Conservation (phyloP, 2,113 vertebrate species). For the Benthochromis sp. region DNA sequence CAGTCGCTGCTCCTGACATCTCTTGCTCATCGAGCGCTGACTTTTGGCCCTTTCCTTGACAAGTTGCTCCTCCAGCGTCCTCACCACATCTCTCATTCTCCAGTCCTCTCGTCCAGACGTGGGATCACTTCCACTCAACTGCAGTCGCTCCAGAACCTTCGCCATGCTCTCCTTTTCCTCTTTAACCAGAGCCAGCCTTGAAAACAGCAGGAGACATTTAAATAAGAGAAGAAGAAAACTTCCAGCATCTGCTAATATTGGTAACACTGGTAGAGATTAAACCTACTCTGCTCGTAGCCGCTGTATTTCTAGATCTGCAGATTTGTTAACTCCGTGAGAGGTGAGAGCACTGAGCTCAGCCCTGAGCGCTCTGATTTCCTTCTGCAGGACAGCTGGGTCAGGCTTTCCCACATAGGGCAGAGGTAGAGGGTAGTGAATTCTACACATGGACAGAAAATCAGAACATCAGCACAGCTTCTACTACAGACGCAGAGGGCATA, state of each 20-base stretch:
- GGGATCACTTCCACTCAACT: slow-evolving; percentile 26
- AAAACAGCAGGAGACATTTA: background rate
- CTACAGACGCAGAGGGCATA: background rate
- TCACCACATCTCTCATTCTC: slow-evolving; percentile 69
- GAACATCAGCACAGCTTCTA: background rate
- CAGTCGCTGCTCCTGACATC: slow-evolving; percentile 74
- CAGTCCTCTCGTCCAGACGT: slow-evolving; percentile 61
- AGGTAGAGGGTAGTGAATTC: slow-evolving; percentile 91
- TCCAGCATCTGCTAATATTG: background rate
- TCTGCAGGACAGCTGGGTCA: slow-evolving; percentile 79
- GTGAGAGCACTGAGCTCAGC: slow-evolving; percentile 71
- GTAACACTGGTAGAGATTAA: background rate
- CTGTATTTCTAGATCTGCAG: slow-evolving; percentile 69
- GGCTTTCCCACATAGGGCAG: slow-evolving; percentile 83
- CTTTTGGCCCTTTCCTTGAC: slow-evolving; percentile 76
- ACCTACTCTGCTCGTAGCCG: slow-evolving; percentile 78
- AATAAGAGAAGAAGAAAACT: background rate
- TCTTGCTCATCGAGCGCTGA: slow-evolving; percentile 66
- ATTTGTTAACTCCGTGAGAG: slow-evolving; percentile 49
- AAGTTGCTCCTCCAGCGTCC: slow-evolving; percentile 78
- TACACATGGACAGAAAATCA: slow-evolving; percentile 23
- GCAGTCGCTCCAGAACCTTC: slow-evolving; percentile 65
- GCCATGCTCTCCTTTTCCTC: slow-evolving; percentile 77
- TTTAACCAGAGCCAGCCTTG: slow-evolving; percentile 71
- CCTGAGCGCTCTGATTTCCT: slow-evolving; percentile 77